phyloP scores from a whole-genome alignment of 2,888 invertebrate species.

The Osedax fenrisi region DNA sequence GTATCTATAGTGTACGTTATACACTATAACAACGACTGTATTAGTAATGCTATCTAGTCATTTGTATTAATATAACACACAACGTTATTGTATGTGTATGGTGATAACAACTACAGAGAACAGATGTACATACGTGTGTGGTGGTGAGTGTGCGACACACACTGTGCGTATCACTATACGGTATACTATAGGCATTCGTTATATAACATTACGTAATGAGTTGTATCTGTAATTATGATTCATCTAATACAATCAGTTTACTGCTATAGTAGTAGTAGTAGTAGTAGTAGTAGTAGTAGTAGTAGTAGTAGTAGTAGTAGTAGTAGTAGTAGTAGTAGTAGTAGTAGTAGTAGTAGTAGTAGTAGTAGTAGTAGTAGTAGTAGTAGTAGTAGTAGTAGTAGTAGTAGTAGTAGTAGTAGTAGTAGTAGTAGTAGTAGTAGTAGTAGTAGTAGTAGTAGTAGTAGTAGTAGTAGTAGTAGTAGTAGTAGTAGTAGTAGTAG shows the following conservation, averaged over 20 bases:
- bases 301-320: neutral
- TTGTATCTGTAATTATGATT: too few species aligned
- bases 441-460: slow-evolving; percentile 20
- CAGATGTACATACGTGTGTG: too few species aligned
- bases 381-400: slow-evolving; percentile 17
- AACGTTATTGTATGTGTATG: too few species aligned
- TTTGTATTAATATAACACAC: too few species aligned
- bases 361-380: slow-evolving; percentile 4
- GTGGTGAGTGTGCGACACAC: neutral
- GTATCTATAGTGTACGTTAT: too few species aligned
- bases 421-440: slow-evolving; percentile 22
- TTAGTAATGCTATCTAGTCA: too few species aligned
- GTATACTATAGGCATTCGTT: too few species aligned
- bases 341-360: neutral
- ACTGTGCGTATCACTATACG: too few species aligned
- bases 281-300: neutral
- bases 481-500: slow-evolving; percentile 30
- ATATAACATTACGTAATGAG: too few species aligned
- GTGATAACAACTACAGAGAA: too few species aligned
- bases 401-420: slow-evolving; percentile 22
- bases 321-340: slow-evolving; percentile 1
- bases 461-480: slow-evolving; percentile 28
- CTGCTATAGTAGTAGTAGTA: neutral
- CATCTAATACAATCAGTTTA: too few species aligned
- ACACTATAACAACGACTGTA: too few species aligned